Base-by-base conservation (phyloP, 2,797 vertebrate genomes). In the Bryconaethiops microstoma region DNA sequence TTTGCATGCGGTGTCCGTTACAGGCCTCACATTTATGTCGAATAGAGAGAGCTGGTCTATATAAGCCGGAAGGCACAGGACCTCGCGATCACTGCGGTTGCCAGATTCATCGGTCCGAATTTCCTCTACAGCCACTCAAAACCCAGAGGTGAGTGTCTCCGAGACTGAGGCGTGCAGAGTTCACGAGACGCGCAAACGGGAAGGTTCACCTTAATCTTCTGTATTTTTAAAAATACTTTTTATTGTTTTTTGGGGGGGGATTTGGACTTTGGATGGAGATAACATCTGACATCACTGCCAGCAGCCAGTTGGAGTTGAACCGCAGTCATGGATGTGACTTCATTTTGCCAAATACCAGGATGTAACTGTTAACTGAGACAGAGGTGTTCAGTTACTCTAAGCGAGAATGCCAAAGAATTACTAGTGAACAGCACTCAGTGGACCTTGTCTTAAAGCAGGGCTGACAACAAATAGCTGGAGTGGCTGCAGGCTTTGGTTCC, bases 1-100 rank as follows among this genome's bases (percentile, higher is more conserved):
- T 91, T 90, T 85, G 91, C 91, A 84, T 88, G 88, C 86, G 92
- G 94, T 95, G 88, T 95, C 92, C 64, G 86, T 95, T 95, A 92
- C 94, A 93, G 92, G 93, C 93, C 92, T 95, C 93, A 92, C 90
- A 93, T 95, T 94, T 94, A 93, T 76, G 76, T 57, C 50, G 81
- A 83, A 87, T 73, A 45, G 76, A 59, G 25, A 45, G 79, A 86
- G 81, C 55, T 60, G 73, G 87, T 50, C 87, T 95, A 95, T 95
- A 95, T 94, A 95, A 95, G 91, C 86, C 62, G 2, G 83, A 25
- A 50, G 65, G 70, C 75, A 64, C 74, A 25, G 16, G 40, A 85
- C 42, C 59, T 76, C 74, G 77, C 77, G 57, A 84, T 89, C 90
- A 95, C 94, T 94, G 92, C 93, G 95, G 94, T 92, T 87, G 88